Evolutionary conservation across 2,797 vertebrate species (phyloP).

Genomic region (Argya squamiceps): DNA sequence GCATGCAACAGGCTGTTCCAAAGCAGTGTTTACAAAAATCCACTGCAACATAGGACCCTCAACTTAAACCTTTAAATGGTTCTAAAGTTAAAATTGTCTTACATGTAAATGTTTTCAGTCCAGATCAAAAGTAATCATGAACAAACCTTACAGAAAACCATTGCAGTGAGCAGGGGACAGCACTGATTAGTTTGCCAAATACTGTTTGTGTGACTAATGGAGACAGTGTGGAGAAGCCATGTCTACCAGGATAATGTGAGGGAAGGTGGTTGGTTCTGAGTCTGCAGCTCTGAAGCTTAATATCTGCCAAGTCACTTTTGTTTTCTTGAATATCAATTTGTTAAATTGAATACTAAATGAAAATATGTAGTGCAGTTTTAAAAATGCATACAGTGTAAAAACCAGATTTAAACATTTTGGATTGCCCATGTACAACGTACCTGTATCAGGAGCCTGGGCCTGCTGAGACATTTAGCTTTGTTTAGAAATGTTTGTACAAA

Average conservation of each 20-base stretch:
- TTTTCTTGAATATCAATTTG: background rate
- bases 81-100: background rate
- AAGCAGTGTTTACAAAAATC: background rate
- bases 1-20: background rate
- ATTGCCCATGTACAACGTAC: fast-evolving
- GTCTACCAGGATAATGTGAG: background rate
- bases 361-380: background rate
- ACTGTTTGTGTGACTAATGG: background rate
- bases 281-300: background rate
- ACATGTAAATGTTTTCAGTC: background rate
- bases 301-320: background rate
- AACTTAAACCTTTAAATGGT: background rate
- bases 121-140: background rate
- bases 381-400: background rate
- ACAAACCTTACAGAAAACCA: background rate
- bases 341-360: background rate
- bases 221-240: background rate
- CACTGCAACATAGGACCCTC: background rate
- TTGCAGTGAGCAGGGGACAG: background rate
- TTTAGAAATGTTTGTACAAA: background rate
- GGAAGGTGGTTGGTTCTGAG: background rate
- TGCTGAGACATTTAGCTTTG: background rate
- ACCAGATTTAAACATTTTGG: background rate
- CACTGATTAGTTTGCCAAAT: background rate
- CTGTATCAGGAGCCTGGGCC: background rate